Percentiles rank a stretch among this genome's conserved stretches.
Evolutionary conservation across 2,888 invertebrate species (phyloP).

Genomic region (Formica aserva): DNA sequence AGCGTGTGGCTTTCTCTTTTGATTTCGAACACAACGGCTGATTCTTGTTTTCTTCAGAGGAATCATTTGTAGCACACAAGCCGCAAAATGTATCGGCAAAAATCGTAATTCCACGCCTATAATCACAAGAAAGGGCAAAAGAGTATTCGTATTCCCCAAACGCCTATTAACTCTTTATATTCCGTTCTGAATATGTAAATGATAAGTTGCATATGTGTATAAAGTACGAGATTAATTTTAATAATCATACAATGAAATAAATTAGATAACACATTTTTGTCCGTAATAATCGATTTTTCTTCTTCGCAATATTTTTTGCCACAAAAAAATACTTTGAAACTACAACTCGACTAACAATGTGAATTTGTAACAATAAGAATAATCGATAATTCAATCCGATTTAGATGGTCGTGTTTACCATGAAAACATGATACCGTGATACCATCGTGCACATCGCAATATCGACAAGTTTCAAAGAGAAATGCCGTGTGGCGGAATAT

Average conservation of each 20-base stretch:
- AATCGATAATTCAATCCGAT: background rate
- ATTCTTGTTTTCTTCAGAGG: constrained; percentile 15
- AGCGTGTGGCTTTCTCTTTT: constrained; percentile 74
- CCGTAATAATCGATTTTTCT: background rate
- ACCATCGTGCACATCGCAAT: background rate
- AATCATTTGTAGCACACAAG: background rate
- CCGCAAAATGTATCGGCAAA: constrained; percentile 6
- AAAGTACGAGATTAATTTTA: background rate
- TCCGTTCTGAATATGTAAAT: background rate
- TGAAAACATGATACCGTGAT: background rate
- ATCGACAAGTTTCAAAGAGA: background rate
- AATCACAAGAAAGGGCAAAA: background rate
- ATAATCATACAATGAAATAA: background rate
- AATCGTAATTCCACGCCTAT: background rate
- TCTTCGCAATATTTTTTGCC: background rate
- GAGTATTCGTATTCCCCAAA: background rate
- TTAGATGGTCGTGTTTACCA: background rate
- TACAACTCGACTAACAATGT: background rate
- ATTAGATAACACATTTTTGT: background rate
- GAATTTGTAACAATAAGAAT: background rate
- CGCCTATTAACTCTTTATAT: background rate
- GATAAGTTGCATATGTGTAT: background rate
- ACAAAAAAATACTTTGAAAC: background rate
- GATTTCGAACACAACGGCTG: constrained; percentile 45
- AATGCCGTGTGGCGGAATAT: background rate